phyloP scores from a whole-genome alignment of 2,888 invertebrate species.

The Papilio protenor region DNA sequence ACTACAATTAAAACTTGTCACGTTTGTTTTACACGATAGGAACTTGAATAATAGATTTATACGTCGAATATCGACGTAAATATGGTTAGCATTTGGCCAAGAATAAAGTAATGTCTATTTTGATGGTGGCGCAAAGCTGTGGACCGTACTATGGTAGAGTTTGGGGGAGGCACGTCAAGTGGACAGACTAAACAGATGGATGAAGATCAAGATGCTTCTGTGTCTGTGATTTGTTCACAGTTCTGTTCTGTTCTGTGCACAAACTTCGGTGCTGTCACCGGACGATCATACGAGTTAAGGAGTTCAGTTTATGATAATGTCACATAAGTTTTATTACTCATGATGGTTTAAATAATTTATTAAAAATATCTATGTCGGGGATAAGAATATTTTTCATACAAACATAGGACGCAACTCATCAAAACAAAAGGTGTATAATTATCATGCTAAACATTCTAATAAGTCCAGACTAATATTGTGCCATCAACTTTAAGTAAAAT shows the following conservation, averaged over 20 bases:
- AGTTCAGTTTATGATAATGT: no score
- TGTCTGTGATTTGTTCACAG: no score
- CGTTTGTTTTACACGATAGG: slow-evolving; percentile 4
- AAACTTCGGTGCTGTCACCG: no score
- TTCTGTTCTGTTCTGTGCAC: no score
- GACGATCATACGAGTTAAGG: no score
- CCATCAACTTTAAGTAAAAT: neutral
- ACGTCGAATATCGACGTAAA: neutral
- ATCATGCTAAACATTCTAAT: neutral
- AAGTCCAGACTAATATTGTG: slow-evolving; percentile 2
- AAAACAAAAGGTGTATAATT: neutral
- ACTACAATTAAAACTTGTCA: slow-evolving; percentile 10
- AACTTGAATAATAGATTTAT: neutral
- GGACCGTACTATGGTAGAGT: no score
- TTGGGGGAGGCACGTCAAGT: no score
- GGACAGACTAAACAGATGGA: no score
- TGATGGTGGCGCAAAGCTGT: no score
- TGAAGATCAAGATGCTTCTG: no score
- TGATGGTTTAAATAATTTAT: neutral
- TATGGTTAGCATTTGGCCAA: neutral
- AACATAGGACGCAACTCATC: neutral
- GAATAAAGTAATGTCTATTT: neutral
- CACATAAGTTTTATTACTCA: no score
- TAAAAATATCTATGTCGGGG: neutral
- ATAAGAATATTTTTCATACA: no score